phyloP scores from a whole-genome alignment of 37 sponge, comb jelly and placozoan genomes.

The Hexactinellida sp. region DNA sequence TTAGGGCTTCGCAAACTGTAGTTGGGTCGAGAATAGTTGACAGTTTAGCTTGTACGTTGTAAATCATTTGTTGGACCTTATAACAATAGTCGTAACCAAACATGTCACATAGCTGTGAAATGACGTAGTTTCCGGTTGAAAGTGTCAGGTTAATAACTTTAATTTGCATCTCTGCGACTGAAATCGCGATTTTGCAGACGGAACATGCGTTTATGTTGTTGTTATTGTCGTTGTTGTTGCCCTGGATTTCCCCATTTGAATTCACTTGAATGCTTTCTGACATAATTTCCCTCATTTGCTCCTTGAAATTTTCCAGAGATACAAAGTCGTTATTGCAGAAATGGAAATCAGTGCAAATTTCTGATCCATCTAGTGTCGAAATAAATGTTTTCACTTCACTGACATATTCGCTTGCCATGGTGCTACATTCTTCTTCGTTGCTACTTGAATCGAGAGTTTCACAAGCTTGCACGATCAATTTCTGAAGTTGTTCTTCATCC shows the following conservation, averaged over 20 bases:
- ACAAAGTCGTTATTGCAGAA: background rate
- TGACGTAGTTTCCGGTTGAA: background rate
- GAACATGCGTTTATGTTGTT: conserved; percentile 12
- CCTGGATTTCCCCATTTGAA: background rate
- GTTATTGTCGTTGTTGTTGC: background rate
- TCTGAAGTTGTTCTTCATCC: background rate
- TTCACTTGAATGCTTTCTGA: background rate
- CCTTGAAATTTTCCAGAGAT: background rate
- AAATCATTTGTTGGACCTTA: background rate
- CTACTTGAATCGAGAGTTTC: background rate
- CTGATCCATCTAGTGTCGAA: background rate
- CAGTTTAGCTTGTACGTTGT: background rate
- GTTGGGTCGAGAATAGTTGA: background rate
- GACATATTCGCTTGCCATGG: background rate
- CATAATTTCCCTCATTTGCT: background rate
- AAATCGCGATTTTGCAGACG: background rate
- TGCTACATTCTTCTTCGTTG: background rate
- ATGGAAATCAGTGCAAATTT: background rate
- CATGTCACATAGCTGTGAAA: background rate
- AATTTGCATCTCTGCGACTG: background rate
- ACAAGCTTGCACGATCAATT: background rate
- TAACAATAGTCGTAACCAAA: background rate
- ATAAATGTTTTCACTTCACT: background rate
- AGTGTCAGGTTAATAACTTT: background rate
- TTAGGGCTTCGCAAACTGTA: background rate